phyloP scores from a whole-genome alignment of 2,888 invertebrate genomes.

The Archips xylosteana region DNA sequence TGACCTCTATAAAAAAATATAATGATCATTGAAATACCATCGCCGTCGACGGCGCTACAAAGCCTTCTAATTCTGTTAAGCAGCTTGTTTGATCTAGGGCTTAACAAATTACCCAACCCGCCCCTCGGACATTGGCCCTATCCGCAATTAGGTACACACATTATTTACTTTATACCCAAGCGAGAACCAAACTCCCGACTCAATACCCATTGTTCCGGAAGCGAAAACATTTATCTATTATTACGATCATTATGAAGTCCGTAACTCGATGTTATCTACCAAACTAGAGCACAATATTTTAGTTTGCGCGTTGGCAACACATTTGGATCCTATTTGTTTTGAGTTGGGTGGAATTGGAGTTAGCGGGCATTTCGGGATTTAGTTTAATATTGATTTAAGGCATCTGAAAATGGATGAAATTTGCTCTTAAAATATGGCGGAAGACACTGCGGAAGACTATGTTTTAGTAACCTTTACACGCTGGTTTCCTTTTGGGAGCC shows the following conservation, averaged over 20 bases:
- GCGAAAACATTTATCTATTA: conserved; percentile 40
- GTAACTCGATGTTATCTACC: conserved; percentile 26
- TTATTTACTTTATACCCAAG: conserved; percentile 17
- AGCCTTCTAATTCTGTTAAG: background rate
- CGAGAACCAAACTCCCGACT: conserved; percentile 5
- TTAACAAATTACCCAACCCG: background rate
- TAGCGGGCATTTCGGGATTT: background rate
- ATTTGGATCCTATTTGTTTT: conserved; percentile 32
- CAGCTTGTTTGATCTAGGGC: background rate
- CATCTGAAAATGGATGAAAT: no score
- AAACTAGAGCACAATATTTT: conserved; percentile 37
- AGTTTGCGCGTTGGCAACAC: conserved; percentile 25
- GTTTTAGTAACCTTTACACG: no score
- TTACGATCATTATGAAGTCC: conserved; percentile 42
- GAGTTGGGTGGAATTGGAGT: background rate
- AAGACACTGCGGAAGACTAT: no score
- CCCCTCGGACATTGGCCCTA: background rate
- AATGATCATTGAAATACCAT: background rate
- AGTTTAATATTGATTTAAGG: no score
- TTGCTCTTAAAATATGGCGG: no score
- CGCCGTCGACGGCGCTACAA: background rate
- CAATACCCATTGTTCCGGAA: conserved; percentile 30
- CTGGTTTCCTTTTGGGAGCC: no score
- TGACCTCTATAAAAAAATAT: no score
- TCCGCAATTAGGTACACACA: background rate